Evolutionary conservation across 2,113 vertebrate genomes (phyloP).

Genomic region (Anhinga anhinga): DNA sequence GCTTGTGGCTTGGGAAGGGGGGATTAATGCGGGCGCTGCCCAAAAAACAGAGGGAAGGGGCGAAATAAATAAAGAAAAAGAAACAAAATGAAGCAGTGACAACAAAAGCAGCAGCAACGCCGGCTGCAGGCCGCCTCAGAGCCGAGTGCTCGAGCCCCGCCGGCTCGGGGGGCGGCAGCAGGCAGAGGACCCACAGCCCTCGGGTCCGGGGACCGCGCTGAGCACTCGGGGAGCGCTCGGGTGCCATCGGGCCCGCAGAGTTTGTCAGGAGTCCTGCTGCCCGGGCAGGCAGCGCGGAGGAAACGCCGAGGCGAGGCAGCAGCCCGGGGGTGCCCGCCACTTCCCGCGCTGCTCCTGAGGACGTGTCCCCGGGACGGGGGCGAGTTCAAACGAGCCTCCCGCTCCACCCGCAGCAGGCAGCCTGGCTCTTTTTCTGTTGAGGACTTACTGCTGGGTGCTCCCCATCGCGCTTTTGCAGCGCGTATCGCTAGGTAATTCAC

Average conservation of each 20-base stretch:
- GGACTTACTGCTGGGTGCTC: neutral
- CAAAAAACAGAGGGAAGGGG: neutral
- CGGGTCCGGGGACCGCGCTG: neutral
- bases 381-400: neutral
- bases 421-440: neutral
- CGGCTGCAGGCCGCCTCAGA: neutral
- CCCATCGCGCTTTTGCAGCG: fast-evolving
- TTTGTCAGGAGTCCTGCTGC: neutral
- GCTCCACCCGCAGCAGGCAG: neutral
- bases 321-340: neutral
- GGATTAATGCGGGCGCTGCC: neutral
- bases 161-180: neutral
- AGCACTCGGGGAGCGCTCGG: fast-evolving
- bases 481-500: fast-evolving
- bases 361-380: fast-evolving
- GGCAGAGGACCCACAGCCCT: neutral
- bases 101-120: neutral
- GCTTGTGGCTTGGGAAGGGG: neutral
- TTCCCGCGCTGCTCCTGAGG: neutral
- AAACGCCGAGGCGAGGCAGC: neutral
- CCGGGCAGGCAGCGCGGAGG: neutral
- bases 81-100: neutral
- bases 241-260: fast-evolving
- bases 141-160: fast-evolving
- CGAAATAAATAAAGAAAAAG: neutral